Evolutionary conservation across 30 jellyfish, hydroid and myxozoan species (phyloP), one percentile per base, ranked within the genome.

Genomic region (Turritopsis dohrnii): DNA sequence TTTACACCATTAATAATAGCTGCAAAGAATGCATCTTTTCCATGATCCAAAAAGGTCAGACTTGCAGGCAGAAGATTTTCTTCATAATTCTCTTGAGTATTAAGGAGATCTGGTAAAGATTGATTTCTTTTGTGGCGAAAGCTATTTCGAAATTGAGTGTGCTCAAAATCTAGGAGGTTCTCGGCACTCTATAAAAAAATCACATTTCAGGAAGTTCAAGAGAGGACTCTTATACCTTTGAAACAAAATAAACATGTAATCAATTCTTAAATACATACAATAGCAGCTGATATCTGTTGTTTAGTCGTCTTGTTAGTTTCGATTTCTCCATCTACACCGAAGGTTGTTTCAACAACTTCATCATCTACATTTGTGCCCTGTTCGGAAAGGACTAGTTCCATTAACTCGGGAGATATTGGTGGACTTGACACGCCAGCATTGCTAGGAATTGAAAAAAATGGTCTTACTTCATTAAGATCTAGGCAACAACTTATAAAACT

Each of bases 1-100:
- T 94, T 94, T 9, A 94, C 97, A 71, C 88, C 99, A 83, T 97
- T 94, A 82, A 94, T 94, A 23, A 89, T 77, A 29, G 99, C 94
- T 4, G 99, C 99, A 79, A 94, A 87, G 89, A 94, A 94, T 0
- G 96, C 99, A 82, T 92, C 98, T 74, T 88, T 95, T 16, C 97
- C 99, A 74, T 89, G 92, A 41, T 94, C 97, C 19, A 94, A 41
- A 81, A 94, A 94, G 80, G 93, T 84, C 28, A 94, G 88, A 1
- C 96, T 28, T 0, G 99, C 99, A 1, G 99, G 99, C 22, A 94
- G 88, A 27, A 88, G 89, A 16, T 89, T 52, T 81, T 83, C 79
- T 4, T 80, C 98, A 20, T 65, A 85, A 54, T 77, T 81, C 80
- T 75, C 28, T 25, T 72, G 82, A 21, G 23, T 86, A 29, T 52